Conservation (phyloP, 2,888 invertebrate genomes). For the Nasonovia ribisnigri region DNA sequence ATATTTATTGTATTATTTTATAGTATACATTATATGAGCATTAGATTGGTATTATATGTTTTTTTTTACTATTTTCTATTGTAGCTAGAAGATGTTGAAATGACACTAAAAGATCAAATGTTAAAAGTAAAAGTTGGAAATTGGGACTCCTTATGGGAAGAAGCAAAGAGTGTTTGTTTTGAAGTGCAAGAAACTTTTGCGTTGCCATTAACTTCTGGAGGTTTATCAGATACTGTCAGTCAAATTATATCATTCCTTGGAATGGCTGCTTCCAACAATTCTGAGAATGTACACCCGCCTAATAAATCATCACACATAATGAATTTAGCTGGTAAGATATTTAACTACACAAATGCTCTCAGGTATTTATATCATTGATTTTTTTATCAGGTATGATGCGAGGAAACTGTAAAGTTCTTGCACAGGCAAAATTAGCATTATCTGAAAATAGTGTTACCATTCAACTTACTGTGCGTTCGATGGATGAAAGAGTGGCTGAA, state of each 20-base stretch:
- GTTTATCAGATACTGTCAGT: slow-evolving; percentile 86
- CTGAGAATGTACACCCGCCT: slow-evolving; percentile 82
- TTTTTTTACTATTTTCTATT: not conserved
- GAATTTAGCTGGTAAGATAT: slow-evolving; percentile 78
- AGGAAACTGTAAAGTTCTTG: slow-evolving; percentile 90
- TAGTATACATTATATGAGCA: not conserved
- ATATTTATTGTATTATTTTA: not conserved
- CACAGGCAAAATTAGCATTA: slow-evolving; percentile 86
- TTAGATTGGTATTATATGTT: not conserved
- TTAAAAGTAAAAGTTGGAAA: slow-evolving; percentile 82
- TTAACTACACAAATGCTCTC: not conserved
- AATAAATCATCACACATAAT: slow-evolving; percentile 87
- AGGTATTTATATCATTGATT: slow-evolving; percentile 37
- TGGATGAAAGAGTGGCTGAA: slow-evolving; percentile 87
- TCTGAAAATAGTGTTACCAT: slow-evolving; percentile 88
- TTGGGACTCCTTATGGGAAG: slow-evolving; percentile 86
- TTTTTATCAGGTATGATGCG: slow-evolving; percentile 81
- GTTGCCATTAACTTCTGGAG: slow-evolving; percentile 79
- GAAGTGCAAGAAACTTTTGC: slow-evolving; percentile 95
- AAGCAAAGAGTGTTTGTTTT: slow-evolving; percentile 74
- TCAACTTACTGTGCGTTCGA: slow-evolving; percentile 90
- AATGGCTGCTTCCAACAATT: slow-evolving; percentile 86
- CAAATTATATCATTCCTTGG: slow-evolving; percentile 87
- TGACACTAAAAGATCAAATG: slow-evolving; percentile 88
- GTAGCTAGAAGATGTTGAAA: slow-evolving; percentile 90